Conservation (phyloP, 2,797 vertebrate species). For the Gadopsis marmoratus region DNA sequence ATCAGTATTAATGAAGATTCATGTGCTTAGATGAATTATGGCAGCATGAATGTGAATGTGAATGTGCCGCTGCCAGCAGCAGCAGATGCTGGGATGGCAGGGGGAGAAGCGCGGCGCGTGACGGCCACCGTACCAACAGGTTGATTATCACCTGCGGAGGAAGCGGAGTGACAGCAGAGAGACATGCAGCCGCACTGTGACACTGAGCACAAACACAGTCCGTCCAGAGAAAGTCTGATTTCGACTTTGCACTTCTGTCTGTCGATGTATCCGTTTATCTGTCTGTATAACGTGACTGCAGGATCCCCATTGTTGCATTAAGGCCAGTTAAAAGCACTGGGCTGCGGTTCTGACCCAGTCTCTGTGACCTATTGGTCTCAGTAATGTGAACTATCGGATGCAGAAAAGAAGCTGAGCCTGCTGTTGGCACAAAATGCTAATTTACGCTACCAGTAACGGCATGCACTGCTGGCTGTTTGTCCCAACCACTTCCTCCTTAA, state of each 20-base stretch:
- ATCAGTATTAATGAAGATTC: constrained; percentile 65
- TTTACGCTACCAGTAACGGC: constrained; percentile 33
- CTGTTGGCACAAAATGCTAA: constrained; percentile 33
- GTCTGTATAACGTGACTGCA: not conserved
- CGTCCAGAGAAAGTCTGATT: not conserved
- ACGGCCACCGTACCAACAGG: constrained; percentile 57
- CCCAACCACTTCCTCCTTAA: constrained; percentile 14
- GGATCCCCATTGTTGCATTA: constrained; percentile 45
- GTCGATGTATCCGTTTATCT: not conserved
- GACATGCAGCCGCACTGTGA: constrained; percentile 23
- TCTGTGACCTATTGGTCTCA: constrained; percentile 63
- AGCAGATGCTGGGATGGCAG: constrained; percentile 65
- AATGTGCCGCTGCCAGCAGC: constrained; percentile 44
- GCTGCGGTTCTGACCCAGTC: constrained; percentile 57
- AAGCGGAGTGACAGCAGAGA: constrained; percentile 11
- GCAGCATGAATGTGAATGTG: constrained; percentile 15
- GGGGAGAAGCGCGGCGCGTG: constrained; percentile 5
- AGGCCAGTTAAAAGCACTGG: constrained; percentile 50
- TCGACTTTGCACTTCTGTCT: constrained; percentile 9
- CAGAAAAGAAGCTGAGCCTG: constrained; percentile 58
- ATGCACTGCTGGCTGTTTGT: constrained; percentile 30
- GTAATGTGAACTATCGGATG: constrained; percentile 60
- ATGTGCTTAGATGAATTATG: constrained; percentile 48
- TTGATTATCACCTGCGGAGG: constrained; percentile 72
- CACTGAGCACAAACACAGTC: constrained; percentile 9